Evolutionary conservation across 37 sponge, comb jelly and placozoan genomes (phyloP).

Genomic region (Crambe crambe): DNA sequence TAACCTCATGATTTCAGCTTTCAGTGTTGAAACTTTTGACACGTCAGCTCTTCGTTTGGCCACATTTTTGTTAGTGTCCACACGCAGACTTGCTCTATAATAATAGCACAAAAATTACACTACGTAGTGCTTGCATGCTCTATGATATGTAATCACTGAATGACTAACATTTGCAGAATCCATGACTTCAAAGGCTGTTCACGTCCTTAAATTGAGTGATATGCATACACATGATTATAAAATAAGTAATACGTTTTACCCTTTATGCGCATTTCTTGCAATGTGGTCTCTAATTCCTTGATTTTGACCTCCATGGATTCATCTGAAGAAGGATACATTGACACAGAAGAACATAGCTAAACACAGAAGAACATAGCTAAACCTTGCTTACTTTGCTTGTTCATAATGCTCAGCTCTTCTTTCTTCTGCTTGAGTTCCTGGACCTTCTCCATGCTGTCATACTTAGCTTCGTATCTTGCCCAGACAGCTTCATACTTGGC

Average conservation of each 20-base stretch:
- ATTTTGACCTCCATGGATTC: neutral
- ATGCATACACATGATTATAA: neutral
- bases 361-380: neutral
- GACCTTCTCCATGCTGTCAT: slow-evolving; percentile 31
- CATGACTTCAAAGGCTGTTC: slow-evolving; percentile 2
- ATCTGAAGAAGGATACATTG: neutral
- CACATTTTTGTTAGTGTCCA: slow-evolving; percentile 2
- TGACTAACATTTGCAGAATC: no score
- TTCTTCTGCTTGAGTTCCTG: slow-evolving; percentile 8
- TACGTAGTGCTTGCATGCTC: neutral
- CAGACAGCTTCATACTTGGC: slow-evolving; percentile 40
- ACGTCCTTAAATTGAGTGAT: slow-evolving; percentile 12
- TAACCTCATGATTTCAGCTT: neutral
- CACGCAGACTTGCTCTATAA: slow-evolving; percentile 18
- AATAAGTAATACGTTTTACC: no score
- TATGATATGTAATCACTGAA: no score
- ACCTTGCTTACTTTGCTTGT: slow-evolving; percentile 3
- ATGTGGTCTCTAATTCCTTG: neutral
- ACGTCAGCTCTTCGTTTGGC: neutral
- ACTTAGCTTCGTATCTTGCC: slow-evolving; percentile 28
- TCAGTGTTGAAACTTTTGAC: neutral
- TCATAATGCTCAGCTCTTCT: neutral
- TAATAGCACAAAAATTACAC: neutral
- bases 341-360: neutral
- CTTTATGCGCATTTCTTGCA: neutral